A percentile compares a stretch with the other conserved stretches of the same genome.
These are phyloP conservation scores for Strix aluco DNA, from an alignment of 2,113 vertebrate genomes.

Conservation along the genomic window DNA sequence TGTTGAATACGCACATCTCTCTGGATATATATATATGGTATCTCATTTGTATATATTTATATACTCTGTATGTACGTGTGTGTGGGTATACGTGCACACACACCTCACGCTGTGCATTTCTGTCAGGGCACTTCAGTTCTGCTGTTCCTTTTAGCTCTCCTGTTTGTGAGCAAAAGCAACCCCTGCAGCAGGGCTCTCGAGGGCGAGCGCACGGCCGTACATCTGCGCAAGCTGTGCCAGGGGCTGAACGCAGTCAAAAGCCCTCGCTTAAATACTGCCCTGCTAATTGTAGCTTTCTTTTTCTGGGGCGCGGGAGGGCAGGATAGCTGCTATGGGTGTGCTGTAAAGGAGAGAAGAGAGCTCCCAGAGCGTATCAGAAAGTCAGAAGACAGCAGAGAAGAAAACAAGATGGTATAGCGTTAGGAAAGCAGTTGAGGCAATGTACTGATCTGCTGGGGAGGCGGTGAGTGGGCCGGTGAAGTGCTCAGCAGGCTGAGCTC, in stretches of 20 bases:
- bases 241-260: background rate
- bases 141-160: conserved; percentile 31
- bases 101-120: conserved; percentile 73
- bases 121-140: conserved; percentile 65
- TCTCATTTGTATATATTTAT: conserved; percentile 77
- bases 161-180: background rate
- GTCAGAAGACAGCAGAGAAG: conserved; percentile 20
- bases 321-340: background rate
- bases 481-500: conserved; percentile 59
- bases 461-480: conserved; percentile 47
- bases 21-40: conserved; percentile 65
- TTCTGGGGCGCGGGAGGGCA: background rate
- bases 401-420: background rate
- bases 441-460: background rate
- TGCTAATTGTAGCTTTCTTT: background rate
- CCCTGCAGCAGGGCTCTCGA: background rate
- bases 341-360: background rate
- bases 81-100: conserved; percentile 60
- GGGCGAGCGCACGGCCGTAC: background rate
- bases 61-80: conserved; percentile 65
- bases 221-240: background rate
- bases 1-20: conserved; percentile 77
- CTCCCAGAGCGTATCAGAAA: background rate
- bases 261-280: background rate
- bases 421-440: background rate